Percentiles rank a stretch among this genome's conserved stretches.
Conservation (phyloP, 2,113 vertebrate genomes). For the Rhegmatorhina hoffmannsi region DNA sequence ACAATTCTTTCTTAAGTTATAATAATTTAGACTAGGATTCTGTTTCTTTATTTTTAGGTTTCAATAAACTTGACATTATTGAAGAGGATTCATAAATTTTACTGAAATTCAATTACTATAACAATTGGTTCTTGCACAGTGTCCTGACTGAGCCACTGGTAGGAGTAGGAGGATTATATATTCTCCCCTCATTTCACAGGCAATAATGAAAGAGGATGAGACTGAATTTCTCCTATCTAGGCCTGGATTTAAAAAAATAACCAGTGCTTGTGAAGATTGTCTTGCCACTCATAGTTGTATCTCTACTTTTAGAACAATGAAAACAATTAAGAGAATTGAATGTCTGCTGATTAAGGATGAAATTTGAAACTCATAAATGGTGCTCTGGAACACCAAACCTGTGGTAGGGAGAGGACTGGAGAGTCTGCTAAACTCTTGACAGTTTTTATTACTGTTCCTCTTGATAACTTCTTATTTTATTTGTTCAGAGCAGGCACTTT, state of each 20-base stretch:
- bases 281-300: background rate
- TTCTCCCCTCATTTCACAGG: slow-evolving; percentile 60
- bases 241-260: slow-evolving; percentile 41
- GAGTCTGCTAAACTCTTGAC: background rate
- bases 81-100: slow-evolving; percentile 1
- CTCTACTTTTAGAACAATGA: background rate
- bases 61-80: slow-evolving; percentile 43
- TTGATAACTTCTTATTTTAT: background rate
- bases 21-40: slow-evolving; percentile 13
- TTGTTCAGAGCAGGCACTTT: background rate
- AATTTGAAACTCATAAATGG: background rate
- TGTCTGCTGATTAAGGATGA: background rate
- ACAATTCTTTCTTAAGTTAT: slow-evolving; percentile 16
- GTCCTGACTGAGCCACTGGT: background rate
- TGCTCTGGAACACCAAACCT: background rate
- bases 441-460: background rate
- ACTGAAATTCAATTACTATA: background rate
- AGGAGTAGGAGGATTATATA: slow-evolving; percentile 51
- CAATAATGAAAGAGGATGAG: slow-evolving; percentile 58
- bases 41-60: slow-evolving; percentile 46
- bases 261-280: background rate
- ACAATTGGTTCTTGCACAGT: slow-evolving; percentile 19
- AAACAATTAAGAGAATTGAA: background rate
- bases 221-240: slow-evolving; percentile 28
- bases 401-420: background rate